Conservation (phyloP, 2,888 invertebrate genomes). For the Heteropelma amictum region DNA sequence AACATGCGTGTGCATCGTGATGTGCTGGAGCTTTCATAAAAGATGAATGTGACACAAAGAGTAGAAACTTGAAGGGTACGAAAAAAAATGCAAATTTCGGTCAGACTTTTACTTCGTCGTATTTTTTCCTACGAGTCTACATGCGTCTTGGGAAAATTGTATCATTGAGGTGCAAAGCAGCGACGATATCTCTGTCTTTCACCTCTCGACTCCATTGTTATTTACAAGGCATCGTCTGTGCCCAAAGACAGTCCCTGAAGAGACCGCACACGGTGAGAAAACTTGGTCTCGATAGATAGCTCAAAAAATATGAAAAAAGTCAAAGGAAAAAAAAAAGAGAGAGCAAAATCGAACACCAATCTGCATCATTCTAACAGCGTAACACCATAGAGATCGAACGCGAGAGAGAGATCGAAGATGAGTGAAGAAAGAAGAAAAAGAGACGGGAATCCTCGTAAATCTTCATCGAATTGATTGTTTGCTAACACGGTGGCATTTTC, state of each 20-base stretch:
- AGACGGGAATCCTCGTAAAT: constrained; percentile 65
- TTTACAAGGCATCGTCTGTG: constrained; percentile 9
- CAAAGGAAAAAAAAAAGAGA: not conserved
- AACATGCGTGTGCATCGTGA: constrained; percentile 20
- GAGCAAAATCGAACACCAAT: constrained; percentile 31
- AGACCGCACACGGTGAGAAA: constrained; percentile 30
- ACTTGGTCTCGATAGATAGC: constrained; percentile 29
- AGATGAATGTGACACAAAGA: not conserved
- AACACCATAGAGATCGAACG: not conserved
- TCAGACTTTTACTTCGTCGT: not conserved
- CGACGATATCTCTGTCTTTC: constrained; percentile 21
- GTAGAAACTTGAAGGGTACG: not conserved
- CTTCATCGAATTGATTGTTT: constrained; percentile 66
- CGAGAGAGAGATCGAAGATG: not conserved
- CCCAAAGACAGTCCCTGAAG: not conserved
- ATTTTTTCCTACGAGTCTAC: not conserved
- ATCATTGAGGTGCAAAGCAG: constrained; percentile 70
- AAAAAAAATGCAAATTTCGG: constrained; percentile 34
- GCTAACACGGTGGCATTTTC: constrained; percentile 63
- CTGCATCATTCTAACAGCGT: constrained; percentile 24
- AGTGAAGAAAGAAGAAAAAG: not conserved
- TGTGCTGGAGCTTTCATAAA: constrained; percentile 12
- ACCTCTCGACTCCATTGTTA: not conserved
- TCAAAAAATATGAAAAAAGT: not conserved
- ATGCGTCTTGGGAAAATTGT: constrained; percentile 58